These are phyloP conservation scores for Hirtodrosophila confusa DNA, from an alignment of 2,888 invertebrate species.

Conservation along the genomic window DNA sequence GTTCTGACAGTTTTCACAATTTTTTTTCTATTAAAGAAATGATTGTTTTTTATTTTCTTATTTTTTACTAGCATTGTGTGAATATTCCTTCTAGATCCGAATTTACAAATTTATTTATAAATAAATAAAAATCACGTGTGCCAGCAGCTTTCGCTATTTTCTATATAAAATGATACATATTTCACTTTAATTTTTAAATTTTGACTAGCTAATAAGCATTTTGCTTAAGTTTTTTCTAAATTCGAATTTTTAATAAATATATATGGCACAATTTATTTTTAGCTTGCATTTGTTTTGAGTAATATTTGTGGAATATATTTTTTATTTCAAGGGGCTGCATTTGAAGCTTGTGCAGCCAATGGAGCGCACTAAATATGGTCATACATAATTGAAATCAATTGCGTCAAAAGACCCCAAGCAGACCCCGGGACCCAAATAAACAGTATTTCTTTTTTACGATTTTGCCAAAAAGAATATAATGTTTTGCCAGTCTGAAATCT, in stretches of 20 bases:
- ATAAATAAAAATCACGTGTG: too few species aligned
- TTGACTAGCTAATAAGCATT: too few species aligned
- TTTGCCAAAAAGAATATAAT: constrained; percentile 20
- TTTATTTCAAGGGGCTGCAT: constrained; percentile 25
- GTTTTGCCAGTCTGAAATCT: constrained; percentile 42
- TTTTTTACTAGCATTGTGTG: too few species aligned
- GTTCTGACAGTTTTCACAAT: too few species aligned
- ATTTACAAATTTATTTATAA: too few species aligned
- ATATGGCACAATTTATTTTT: constrained; percentile 43
- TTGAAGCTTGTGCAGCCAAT: constrained; percentile 26
- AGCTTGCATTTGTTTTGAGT: constrained; percentile 5
- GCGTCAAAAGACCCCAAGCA: constrained; percentile 30
- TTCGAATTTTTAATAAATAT: background rate
- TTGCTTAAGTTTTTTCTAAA: too few species aligned
- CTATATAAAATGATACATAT: too few species aligned
- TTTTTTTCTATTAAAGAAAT: too few species aligned
- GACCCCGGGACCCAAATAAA: constrained; percentile 9
- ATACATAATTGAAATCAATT: constrained; percentile 51
- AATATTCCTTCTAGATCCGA: too few species aligned
- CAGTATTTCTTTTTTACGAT: constrained; percentile 19
- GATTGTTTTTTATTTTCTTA: too few species aligned
- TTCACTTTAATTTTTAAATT: too few species aligned
- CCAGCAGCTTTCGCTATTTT: too few species aligned
- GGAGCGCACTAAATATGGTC: constrained; percentile 31
- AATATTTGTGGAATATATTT: constrained; percentile 14